phyloP scores from a whole-genome alignment of 2,797 vertebrate species.

The Cryptoprocta ferox region DNA sequence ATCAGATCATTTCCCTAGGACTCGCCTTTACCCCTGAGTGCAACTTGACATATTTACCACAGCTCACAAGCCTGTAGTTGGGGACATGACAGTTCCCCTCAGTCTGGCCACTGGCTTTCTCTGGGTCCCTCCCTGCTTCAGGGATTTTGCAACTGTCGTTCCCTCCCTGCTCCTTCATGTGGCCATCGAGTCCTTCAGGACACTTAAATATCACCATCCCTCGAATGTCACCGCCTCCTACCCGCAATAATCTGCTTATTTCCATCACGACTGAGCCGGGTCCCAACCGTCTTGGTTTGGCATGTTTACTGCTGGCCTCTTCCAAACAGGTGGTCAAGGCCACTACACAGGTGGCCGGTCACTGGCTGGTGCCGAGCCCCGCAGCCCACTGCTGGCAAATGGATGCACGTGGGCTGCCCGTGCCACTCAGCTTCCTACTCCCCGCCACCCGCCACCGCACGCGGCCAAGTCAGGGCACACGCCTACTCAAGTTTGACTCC shows the following conservation, averaged over 20 bases:
- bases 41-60: background rate
- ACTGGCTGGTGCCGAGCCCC: no score
- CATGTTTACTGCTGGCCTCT: background rate
- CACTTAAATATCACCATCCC: background rate
- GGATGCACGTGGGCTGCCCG: accelerated
- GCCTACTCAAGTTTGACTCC: background rate
- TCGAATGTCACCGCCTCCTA: background rate
- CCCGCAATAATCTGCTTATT: background rate
- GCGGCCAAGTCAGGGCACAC: background rate
- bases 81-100: background rate
- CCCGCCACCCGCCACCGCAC: background rate
- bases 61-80: background rate
- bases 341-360: background rate
- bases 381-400: background rate
- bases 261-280: background rate
- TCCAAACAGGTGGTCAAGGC: background rate
- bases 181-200: background rate
- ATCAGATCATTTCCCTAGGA: background rate
- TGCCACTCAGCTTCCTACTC: accelerated
- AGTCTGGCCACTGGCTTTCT: background rate
- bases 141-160: background rate
- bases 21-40: background rate
- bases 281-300: background rate
- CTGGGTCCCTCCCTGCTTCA: background rate
- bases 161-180: background rate